These are phyloP conservation scores for Stomatorhinus walkeri DNA, from an alignment of 2,797 vertebrate genomes.

Conservation along the genomic window DNA sequence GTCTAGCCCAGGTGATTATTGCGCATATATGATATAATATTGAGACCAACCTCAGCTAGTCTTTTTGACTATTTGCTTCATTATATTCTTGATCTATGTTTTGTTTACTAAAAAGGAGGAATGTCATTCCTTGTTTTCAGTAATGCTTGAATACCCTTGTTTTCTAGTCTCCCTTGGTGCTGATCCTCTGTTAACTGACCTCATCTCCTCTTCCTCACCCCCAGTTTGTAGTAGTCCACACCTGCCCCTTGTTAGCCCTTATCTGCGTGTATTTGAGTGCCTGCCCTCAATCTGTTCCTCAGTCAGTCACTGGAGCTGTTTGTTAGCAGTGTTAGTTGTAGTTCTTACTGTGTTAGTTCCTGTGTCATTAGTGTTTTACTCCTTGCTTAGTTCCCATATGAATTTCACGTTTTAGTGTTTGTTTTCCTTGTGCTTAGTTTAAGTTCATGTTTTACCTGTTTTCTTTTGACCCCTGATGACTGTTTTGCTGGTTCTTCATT, in stretches of 20 bases:
- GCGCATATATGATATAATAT: not conserved
- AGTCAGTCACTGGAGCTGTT: not conserved
- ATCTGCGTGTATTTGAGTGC: not conserved
- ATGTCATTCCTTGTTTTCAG: not conserved
- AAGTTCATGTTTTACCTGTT: not conserved
- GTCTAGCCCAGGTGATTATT: not conserved
- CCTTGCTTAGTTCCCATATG: not conserved
- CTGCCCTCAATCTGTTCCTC: not conserved
- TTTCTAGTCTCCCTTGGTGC: not conserved
- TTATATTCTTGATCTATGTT: not conserved
- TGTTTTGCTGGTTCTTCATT: not conserved
- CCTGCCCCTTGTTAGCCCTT: not conserved
- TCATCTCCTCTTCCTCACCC: not conserved
- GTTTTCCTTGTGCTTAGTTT: not conserved
- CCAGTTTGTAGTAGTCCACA: not conserved
- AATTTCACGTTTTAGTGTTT: not conserved
- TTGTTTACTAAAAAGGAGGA: not conserved
- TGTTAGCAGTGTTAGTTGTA: not conserved
- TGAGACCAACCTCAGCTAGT: not conserved
- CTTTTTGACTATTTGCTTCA: not conserved
- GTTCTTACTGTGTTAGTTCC: not conserved
- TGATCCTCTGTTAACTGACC: not conserved
- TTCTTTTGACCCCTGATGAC: not conserved
- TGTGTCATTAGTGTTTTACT: not conserved
- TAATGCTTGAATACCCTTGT: not conserved